These are phyloP conservation scores for Sakesphorus luctuosus DNA, from an alignment of 2,113 vertebrate species.

Conservation along the genomic window DNA sequence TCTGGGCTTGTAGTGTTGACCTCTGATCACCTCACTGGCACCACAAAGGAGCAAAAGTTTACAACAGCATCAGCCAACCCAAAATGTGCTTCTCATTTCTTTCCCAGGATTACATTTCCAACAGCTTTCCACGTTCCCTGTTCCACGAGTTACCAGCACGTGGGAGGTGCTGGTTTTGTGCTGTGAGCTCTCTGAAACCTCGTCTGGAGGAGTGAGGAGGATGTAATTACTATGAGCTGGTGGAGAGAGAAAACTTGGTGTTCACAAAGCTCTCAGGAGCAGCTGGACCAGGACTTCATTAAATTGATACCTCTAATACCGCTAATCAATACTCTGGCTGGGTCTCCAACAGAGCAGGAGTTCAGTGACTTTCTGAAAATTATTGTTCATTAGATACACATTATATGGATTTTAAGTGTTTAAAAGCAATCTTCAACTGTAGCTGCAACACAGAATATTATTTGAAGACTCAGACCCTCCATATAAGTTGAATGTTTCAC, in stretches of 20 bases:
- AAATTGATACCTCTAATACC: not conserved
- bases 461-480: not conserved
- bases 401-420: not conserved
- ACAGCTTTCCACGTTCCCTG: not conserved
- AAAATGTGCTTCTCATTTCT: not conserved
- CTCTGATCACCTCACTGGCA: not conserved
- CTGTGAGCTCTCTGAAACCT: not conserved
- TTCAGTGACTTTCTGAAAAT: not conserved
- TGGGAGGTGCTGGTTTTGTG: not conserved
- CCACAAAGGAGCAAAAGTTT: not conserved
- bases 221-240: not conserved
- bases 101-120: not conserved
- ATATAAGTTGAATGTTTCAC: not conserved
- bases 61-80: not conserved
- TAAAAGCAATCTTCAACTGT: not conserved
- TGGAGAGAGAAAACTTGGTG: not conserved
- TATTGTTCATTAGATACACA: not conserved
- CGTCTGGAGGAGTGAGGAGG: not conserved
- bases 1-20: accelerated
- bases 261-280: not conserved
- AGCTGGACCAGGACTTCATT: not conserved
- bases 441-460: not conserved
- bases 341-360: not conserved
- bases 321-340: not conserved
- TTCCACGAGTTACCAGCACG: not conserved